Percentiles rank a stretch among this genome's conserved stretches.
These are phyloP conservation scores for Rhinella marina DNA, from an alignment of 2,797 vertebrate species.

Conservation along the genomic window DNA sequence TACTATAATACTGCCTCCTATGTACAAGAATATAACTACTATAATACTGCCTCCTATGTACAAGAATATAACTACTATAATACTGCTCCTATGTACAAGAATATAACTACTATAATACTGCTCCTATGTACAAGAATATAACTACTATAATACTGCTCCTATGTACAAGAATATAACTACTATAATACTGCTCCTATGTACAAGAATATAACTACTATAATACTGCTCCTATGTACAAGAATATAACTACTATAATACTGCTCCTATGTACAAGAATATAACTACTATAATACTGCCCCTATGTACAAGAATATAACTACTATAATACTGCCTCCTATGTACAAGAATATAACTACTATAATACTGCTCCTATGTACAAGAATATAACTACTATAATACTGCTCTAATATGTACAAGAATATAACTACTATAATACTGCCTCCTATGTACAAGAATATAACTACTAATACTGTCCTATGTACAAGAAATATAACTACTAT, in stretches of 20 bases:
- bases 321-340: background rate
- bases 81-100: background rate
- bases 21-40: background rate
- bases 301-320: background rate
- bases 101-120: background rate
- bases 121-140: background rate
- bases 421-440: conserved; percentile 1
- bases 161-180: background rate
- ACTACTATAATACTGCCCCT: conserved; percentile 1
- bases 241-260: conserved; percentile 10
- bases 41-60: background rate
- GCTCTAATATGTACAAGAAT: background rate
- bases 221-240: background rate
- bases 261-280: conserved; percentile 1
- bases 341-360: background rate
- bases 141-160: background rate
- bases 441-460: too few species aligned
- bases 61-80: conserved; percentile 15
- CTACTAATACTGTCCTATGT: too few species aligned
- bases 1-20: background rate
- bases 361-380: background rate
- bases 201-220: conserved; percentile 14
- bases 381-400: background rate
- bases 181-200: background rate
- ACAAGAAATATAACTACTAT: too few species aligned